These are phyloP conservation scores for Melanogrammus aeglefinus DNA, from an alignment of 2,797 vertebrate species.

Conservation along the genomic window DNA sequence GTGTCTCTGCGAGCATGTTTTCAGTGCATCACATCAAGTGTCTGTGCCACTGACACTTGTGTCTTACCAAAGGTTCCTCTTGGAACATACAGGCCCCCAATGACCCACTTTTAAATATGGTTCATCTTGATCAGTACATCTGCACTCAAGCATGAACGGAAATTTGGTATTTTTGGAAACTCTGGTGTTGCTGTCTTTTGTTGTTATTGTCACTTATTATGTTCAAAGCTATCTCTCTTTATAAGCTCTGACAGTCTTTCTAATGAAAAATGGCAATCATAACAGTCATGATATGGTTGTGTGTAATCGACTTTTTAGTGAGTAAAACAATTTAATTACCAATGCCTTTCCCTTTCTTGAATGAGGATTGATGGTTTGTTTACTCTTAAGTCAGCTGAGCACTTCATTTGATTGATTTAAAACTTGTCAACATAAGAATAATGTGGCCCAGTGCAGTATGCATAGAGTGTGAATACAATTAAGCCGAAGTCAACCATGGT, in stretches of 20 bases:
- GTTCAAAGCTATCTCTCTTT: background rate
- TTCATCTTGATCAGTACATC: background rate
- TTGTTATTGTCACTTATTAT: too few species aligned
- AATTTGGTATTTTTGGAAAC: too few species aligned
- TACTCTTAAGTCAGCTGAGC: background rate
- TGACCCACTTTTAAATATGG: constrained; percentile 29
- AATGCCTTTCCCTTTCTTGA: background rate
- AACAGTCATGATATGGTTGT: background rate
- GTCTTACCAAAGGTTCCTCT: constrained; percentile 6
- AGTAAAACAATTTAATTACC: background rate
- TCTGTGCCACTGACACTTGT: constrained; percentile 42
- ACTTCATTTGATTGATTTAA: background rate
- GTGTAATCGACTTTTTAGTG: background rate
- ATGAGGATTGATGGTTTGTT: background rate
- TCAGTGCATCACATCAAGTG: constrained; percentile 32
- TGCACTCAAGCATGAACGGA: too few species aligned
- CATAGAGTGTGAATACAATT: background rate
- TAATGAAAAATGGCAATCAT: background rate
- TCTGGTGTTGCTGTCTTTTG: too few species aligned
- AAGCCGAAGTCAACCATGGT: background rate
- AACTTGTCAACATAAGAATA: background rate
- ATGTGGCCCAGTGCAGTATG: background rate
- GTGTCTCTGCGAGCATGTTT: constrained; percentile 19
- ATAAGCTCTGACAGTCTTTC: background rate
- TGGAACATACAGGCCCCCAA: constrained; percentile 7